Evolutionary conservation across 2,113 vertebrate species (phyloP).

Genomic region (Catharus fuscescens): DNA sequence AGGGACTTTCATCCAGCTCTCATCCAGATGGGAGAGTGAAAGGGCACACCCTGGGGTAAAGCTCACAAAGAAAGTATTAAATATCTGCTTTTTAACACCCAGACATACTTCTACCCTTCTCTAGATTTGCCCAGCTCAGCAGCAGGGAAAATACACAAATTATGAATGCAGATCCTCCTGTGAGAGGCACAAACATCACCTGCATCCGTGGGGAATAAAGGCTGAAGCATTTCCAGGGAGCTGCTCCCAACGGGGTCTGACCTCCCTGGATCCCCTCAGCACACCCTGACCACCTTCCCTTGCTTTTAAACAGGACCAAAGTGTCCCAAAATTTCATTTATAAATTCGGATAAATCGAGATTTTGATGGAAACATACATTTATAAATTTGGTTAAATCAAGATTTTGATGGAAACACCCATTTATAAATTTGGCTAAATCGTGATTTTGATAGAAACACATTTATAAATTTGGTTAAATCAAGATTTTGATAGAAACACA

Average conservation of each 20-base stretch:
- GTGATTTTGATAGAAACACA: not conserved
- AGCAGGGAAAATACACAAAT: not conserved
- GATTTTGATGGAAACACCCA: not conserved
- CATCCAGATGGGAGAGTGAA: conserved; percentile 33
- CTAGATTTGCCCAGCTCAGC: not conserved
- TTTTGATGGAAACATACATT: accelerated
- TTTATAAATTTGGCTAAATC: not conserved
- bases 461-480: no score
- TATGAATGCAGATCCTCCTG: not conserved
- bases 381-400: accelerated
- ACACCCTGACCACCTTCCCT: not conserved
- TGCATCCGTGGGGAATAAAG: not conserved
- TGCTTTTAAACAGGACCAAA: not conserved
- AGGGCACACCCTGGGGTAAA: not conserved
- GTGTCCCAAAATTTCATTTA: not conserved
- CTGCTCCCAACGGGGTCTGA: not conserved
- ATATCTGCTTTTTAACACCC: accelerated
- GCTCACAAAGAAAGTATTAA: not conserved
- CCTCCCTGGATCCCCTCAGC: not conserved
- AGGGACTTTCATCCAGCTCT: not conserved
- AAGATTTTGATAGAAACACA: no score
- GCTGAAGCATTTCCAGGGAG: not conserved
- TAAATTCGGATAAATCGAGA: not conserved
- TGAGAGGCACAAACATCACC: not conserved
- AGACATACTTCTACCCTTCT: not conserved